Percentiles rank a stretch among this genome's conserved stretches.
These are phyloP conservation scores for Eristalis pertinax DNA, from an alignment of 2,888 invertebrate species.

Conservation along the genomic window DNA sequence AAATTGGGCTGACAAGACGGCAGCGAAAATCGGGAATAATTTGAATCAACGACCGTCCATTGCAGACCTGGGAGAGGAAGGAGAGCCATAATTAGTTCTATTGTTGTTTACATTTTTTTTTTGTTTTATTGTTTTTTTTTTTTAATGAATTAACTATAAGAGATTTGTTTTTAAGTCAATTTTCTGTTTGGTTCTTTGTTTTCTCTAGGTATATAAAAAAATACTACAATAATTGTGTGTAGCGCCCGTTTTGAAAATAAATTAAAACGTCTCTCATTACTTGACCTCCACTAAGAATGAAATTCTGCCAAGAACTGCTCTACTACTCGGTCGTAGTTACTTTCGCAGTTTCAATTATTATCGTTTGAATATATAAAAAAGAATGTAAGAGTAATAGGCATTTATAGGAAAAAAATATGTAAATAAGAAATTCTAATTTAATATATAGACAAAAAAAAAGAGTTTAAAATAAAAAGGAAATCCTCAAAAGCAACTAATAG, in stretches of 20 bases:
- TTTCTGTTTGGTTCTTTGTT: constrained; percentile 73
- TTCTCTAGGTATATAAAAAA: neutral
- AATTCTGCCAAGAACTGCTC: constrained; percentile 12
- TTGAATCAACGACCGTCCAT: constrained; percentile 92
- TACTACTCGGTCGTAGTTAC: neutral
- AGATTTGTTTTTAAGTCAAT: constrained; percentile 73
- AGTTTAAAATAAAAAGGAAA: constrained; percentile 23
- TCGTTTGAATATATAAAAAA: constrained; percentile 10
- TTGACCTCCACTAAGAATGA: constrained; percentile 42
- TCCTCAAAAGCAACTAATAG: constrained; percentile 30
- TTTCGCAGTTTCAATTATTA: constrained; percentile 13
- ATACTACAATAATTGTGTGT: constrained; percentile 13
- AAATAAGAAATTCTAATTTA: constrained; percentile 48
- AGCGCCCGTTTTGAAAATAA: neutral
- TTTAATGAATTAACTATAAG: constrained; percentile 52
- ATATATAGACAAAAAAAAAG: constrained; percentile 50
- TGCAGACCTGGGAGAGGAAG: constrained; percentile 89
- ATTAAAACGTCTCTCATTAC: constrained; percentile 25
- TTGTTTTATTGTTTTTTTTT: constrained; percentile 50
- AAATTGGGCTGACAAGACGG: constrained; percentile 85
- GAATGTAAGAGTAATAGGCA: constrained; percentile 51
- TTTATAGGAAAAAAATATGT: constrained; percentile 53
- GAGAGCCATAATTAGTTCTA: constrained; percentile 78
- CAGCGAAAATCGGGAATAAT: constrained; percentile 88
- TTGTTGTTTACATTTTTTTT: constrained; percentile 62